Conservation (phyloP, 2,888 invertebrate species). For the Habrosyne pyritoides region DNA sequence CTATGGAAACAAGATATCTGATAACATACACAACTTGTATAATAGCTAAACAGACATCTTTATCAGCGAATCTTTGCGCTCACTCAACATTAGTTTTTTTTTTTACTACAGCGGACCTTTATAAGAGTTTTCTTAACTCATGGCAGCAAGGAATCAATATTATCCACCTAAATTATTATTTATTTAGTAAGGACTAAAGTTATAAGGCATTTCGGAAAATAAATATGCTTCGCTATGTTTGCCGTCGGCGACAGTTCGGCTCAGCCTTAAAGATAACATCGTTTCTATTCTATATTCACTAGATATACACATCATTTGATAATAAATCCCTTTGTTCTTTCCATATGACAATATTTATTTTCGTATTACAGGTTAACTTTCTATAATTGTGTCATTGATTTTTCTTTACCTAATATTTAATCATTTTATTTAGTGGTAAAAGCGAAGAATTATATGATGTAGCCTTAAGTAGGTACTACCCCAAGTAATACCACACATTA, state of each 20-base stretch:
- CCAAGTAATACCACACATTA: too few relatives aligned
- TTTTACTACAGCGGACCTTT: neutral
- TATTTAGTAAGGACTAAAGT: slow-evolving; percentile 15
- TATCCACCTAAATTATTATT: slow-evolving; percentile 11
- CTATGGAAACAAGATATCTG: too few relatives aligned
- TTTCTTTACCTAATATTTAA: too few relatives aligned
- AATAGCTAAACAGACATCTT: too few relatives aligned
- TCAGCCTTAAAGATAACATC: slow-evolving; percentile 24
- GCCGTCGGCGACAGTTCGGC: slow-evolving; percentile 21
- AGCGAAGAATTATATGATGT: too few relatives aligned
- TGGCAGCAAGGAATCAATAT: slow-evolving; percentile 15
- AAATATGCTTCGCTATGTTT: slow-evolving; percentile 20
- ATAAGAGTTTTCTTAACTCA: slow-evolving; percentile 11
- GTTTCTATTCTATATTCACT: neutral
- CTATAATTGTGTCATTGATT: too few relatives aligned
- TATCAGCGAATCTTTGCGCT: too few relatives aligned
- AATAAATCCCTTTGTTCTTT: slow-evolving; percentile 1
- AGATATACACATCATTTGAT: slow-evolving; percentile 1
- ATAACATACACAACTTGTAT: too few relatives aligned
- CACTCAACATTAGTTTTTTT: neutral
- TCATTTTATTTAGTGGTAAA: too few relatives aligned
- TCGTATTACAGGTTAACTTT: neutral
- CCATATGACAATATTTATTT: neutral
- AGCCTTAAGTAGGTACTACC: too few relatives aligned
- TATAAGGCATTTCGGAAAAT: slow-evolving; percentile 16